Evolutionary conservation across 2,113 vertebrate genomes (phyloP).

Genomic region (Pleuronectes platessa): DNA sequence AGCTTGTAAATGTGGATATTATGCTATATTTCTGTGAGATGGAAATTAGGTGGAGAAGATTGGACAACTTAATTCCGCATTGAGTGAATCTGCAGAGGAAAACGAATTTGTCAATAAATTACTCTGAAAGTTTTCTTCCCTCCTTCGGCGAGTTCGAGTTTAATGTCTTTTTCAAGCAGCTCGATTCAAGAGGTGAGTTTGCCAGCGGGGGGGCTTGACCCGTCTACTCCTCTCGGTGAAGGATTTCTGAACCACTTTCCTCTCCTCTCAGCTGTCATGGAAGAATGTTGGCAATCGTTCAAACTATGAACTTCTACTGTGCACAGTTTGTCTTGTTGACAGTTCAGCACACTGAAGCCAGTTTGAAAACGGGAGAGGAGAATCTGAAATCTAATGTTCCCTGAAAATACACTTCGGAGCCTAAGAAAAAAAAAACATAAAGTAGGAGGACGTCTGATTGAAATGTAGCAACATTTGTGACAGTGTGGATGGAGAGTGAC

Average conservation of each 20-base stretch:
- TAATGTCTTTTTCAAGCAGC: background rate
- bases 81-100: background rate
- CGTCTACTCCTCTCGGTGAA: slow-evolving; percentile 16
- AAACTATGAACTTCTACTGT: slow-evolving; percentile 23
- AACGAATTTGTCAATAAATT: background rate
- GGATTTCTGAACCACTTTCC: slow-evolving; percentile 21
- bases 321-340: slow-evolving; percentile 31
- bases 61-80: background rate
- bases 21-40: background rate
- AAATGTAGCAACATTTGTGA: too few species aligned
- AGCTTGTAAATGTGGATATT: background rate
- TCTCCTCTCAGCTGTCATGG: slow-evolving; percentile 7
- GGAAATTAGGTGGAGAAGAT: background rate
- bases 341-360: background rate
- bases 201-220: slow-evolving; percentile 6
- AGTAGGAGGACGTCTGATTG: too few species aligned
- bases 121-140: background rate
- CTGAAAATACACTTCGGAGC: background rate
- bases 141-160: background rate
- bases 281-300: slow-evolving; percentile 48
- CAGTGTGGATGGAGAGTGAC: background rate
- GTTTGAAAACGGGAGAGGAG: slow-evolving; percentile 14
- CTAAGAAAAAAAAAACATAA: too few species aligned
- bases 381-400: slow-evolving; percentile 23
- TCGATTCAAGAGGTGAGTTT: slow-evolving; percentile 4